Percentiles rank a stretch among this genome's conserved stretches.
Conservation (phyloP, 2,113 vertebrate genomes). For the Rattus norvegicus region DNA sequence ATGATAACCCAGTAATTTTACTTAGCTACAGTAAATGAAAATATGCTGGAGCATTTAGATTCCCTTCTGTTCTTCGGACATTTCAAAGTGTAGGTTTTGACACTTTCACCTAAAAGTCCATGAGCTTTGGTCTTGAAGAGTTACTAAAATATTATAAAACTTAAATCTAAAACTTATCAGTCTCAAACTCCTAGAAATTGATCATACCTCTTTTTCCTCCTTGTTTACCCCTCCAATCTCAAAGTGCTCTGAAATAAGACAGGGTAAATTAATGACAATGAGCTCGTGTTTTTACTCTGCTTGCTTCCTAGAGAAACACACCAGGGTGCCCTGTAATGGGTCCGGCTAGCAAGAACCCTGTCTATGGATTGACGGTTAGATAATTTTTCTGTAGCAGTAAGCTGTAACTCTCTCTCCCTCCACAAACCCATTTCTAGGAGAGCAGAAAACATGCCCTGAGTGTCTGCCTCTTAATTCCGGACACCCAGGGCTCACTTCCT, state of each 20-base stretch:
- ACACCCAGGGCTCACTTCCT: background rate
- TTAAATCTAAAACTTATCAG: background rate
- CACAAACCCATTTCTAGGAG: background rate
- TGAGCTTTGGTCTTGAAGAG: background rate
- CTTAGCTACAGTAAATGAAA: conserved; percentile 2
- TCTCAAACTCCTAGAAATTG: background rate
- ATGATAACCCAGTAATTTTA: conserved; percentile 33
- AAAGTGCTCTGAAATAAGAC: background rate
- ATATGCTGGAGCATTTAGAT: background rate
- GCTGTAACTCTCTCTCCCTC: background rate
- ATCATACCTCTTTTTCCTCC: background rate
- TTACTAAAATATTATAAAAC: background rate
- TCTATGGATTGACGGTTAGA: background rate
- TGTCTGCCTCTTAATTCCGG: background rate
- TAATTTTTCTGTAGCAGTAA: background rate
- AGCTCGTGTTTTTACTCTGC: background rate
- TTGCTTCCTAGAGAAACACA: background rate
- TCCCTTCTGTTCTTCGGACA: background rate
- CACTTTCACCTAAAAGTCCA: background rate
- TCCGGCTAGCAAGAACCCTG: background rate
- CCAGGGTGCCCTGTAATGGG: background rate
- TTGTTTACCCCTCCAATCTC: conserved; percentile 12
- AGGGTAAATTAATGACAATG: background rate
- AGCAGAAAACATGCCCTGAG: background rate
- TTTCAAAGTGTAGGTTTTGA: conserved; percentile 28